Percentiles rank a stretch among this genome's conserved stretches.
Evolutionary conservation across 2,888 invertebrate genomes (phyloP).

Genomic region (Lysandra coridon): DNA sequence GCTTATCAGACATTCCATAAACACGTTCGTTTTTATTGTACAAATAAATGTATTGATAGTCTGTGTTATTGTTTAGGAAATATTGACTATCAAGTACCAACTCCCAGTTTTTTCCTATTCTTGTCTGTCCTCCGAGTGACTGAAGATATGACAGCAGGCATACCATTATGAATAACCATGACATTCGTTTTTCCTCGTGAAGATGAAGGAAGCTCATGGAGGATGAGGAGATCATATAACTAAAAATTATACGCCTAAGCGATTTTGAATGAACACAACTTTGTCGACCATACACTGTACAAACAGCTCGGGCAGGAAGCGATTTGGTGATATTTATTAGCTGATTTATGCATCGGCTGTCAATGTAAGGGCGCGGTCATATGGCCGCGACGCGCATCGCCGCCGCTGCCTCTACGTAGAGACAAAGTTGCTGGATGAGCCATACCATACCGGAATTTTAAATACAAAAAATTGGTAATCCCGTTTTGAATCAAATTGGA

Average conservation of each 20-base stretch:
- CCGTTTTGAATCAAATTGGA: too few species aligned
- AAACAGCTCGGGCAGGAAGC: constrained; percentile 60
- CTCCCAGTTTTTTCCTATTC: too few species aligned
- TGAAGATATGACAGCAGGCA: too few species aligned
- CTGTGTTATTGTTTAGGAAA: neutral
- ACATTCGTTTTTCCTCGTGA: too few species aligned
- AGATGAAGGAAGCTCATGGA: too few species aligned
- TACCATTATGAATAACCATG: too few species aligned
- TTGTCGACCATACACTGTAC: constrained; percentile 22
- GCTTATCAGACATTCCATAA: constrained; percentile 40
- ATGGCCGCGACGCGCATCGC: constrained; percentile 61
- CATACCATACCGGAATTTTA: neutral
- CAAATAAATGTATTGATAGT: neutral
- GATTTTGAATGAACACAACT: neutral
- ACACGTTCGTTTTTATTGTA: constrained; percentile 38
- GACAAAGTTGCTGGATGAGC: constrained; percentile 38
- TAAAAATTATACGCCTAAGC: too few species aligned
- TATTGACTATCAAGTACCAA: too few species aligned
- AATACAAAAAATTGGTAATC: neutral
- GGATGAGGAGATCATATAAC: too few species aligned
- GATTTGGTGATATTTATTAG: constrained; percentile 70
- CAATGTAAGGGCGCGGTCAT: constrained; percentile 71
- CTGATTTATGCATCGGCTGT: constrained; percentile 73
- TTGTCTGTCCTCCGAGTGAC: too few species aligned
- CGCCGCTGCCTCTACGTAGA: constrained; percentile 43